A percentile compares a stretch with the other conserved stretches of the same genome.
Evolutionary conservation across 2,113 vertebrate genomes (phyloP).

Genomic region (Alces alces): DNA sequence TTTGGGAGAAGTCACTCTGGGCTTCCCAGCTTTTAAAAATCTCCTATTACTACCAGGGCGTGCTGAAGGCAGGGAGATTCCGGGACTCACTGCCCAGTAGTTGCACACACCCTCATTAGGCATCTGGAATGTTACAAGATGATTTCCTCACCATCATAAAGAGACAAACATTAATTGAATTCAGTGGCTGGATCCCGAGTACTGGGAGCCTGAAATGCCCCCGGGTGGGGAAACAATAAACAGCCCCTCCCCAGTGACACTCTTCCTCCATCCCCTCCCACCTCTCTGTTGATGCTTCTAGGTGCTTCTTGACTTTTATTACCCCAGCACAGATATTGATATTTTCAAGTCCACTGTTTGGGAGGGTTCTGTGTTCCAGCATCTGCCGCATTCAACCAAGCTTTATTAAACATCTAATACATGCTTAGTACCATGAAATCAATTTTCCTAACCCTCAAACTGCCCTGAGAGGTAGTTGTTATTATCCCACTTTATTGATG

Average conservation of each 20-base stretch:
- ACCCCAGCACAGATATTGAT: not conserved
- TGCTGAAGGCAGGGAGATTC: conserved; percentile 14
- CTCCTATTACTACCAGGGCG: conserved; percentile 14
- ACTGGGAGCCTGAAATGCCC: not conserved
- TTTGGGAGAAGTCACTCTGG: conserved; percentile 43
- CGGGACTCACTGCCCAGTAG: not conserved
- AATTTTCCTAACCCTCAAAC: not conserved
- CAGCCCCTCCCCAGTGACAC: not conserved
- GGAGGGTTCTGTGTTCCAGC: not conserved
- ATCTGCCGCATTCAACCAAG: not conserved
- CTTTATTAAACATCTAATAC: not conserved
- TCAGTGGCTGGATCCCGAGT: not conserved
- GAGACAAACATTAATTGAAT: conserved; percentile 40
- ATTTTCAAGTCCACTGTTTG: not conserved
- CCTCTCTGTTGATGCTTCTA: not conserved
- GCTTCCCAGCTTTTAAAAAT: conserved; percentile 62
- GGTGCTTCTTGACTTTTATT: not conserved
- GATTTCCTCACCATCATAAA: conserved; percentile 48
- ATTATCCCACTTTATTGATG: not conserved
- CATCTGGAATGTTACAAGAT: conserved; percentile 56
- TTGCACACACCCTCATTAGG: conserved; percentile 43
- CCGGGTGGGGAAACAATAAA: not conserved
- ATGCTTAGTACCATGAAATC: not conserved
- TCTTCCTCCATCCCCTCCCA: not conserved
- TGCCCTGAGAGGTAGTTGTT: not conserved